Conservation (phyloP, 2,797 vertebrate genomes). For the Yasuhikotakia modesta region DNA sequence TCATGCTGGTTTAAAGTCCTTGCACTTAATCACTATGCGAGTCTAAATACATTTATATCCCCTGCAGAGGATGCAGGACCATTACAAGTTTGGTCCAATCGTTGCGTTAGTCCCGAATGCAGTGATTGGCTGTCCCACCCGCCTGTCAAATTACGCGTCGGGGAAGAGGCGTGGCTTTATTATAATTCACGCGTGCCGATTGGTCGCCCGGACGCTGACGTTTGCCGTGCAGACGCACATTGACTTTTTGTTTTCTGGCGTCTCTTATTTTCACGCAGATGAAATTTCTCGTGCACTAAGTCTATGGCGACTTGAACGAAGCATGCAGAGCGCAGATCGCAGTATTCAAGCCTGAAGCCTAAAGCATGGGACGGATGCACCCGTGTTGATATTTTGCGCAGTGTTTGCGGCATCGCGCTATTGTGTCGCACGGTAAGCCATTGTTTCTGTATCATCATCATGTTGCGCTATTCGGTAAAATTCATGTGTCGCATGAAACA, state of each 20-base stretch:
- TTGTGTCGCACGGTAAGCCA: slow-evolving; percentile 30
- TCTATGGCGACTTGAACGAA: not conserved
- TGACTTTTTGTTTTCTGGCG: slow-evolving; percentile 28
- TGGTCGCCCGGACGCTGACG: slow-evolving; percentile 7
- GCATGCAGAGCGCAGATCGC: not conserved
- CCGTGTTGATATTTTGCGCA: slow-evolving; percentile 17
- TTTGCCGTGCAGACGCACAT: not conserved
- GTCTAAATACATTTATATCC: too few relatives aligned
- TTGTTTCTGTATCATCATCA: not conserved
- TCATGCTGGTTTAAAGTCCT: too few relatives aligned
- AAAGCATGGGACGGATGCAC: not conserved
- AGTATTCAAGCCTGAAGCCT: not conserved
- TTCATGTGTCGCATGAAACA: too few relatives aligned
- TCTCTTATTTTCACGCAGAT: slow-evolving; percentile 15
- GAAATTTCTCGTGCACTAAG: slow-evolving; percentile 27
- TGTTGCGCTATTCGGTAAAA: too few relatives aligned
- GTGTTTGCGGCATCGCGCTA: not conserved
- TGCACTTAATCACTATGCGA: too few relatives aligned
- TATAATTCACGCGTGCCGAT: not conserved
- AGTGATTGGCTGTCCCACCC: too few relatives aligned
- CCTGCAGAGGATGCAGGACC: too few relatives aligned
- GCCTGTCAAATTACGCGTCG: too few relatives aligned
- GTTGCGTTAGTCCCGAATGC: too few relatives aligned
- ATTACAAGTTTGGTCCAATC: too few relatives aligned
- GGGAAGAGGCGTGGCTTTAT: too few relatives aligned